Evolutionary conservation across 2,888 invertebrate genomes (phyloP), one percentile per base, ranked within the genome.

Genomic region (Drosophila anomelani): DNA sequence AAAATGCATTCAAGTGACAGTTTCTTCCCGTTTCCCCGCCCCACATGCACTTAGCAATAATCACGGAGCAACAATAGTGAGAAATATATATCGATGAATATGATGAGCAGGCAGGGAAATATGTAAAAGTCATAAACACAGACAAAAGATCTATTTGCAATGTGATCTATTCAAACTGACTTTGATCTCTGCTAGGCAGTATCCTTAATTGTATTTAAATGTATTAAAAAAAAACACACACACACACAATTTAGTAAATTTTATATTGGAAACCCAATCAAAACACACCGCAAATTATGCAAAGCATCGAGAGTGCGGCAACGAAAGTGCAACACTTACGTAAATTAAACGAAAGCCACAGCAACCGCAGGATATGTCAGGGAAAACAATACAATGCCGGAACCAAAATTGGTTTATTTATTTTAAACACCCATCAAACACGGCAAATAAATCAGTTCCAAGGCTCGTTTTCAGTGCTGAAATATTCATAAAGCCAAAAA

Each of bases 1-100:
- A 88, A 85, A 88, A 84, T 85, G 84, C 84, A 84, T 84, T 88
- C 81, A 85, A 85, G 84, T 85, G 85, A 73, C 85, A 85, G 83
- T 88, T 47, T 47, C 26, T n/a, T 0, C 32, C 29, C 49, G 7
- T 29, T 44, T 44, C n/a, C n/a, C 38, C 49, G 29, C 3, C 36
- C 73, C 71, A 75, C 66, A 78, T 73, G 84, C 88, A 84, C 84
- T 84, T 82, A 84, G 88, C 80, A 88, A 77, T 82, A 82, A 85
- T 82, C 62, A 71, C 26, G 51, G 44, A 55, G 44, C 49, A 77
- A 57, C 56, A 74, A 55, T 46, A 75, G 46, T 51, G 26, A 75
- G 38, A 58, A 32, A 44, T 78, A 75, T 73, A 46, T 78, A 75
- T 75, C 62, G 36, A 38, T 60, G 44, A 36, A 53, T 49, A 17